Base-by-base conservation (phyloP, 30 jellyfish, hydroid and myxozoan genomes). In the Aurelia sp. region DNA sequence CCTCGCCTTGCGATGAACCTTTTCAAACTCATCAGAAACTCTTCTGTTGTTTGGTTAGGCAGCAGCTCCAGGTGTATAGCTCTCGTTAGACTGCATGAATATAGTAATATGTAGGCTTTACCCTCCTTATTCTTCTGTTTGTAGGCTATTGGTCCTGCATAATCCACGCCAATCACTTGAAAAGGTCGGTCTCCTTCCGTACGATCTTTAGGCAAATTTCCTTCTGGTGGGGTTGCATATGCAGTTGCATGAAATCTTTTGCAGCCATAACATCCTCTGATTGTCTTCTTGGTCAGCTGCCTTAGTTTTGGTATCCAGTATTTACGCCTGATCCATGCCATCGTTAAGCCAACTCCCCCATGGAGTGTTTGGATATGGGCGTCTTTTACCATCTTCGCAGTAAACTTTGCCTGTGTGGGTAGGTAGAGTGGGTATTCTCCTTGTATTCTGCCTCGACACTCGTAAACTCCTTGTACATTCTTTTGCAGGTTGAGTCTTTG, bases 51-150 rank as follows among this genome's bases (percentile, higher is more conserved):
- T 67, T 80, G 90, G 57, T 68, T 27, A 22, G 84, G 68, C 47
- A 79, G 50, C 65, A 87, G 18, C 37, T 78, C 89, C n/a, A 78
- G 69, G 47, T 79, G 33, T 60, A 79, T 61, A 4, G 90, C 90
- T 79, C 90, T 79, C 18, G 71, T 33, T 15, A 79, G 90, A 79
- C 90, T 79, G 84, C 90, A 81, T 11, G 91, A 13, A 53, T 23
- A 81, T 13, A 68, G 86, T 1, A 81, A 68, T 41, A 81, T 68
- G 33, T 81, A 53, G 65, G n/a, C 65, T 30, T 71, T 52, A 20
- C 57, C 89, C 70, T 81, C 74, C 16, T 84, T 62, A 57, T 20
- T 16, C 52, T 53, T 72, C 51, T 21, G 18, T 70, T 13, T 59
- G 88, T 52, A 81, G 61, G 41, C 63, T 40, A 70, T 17, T 19